Evolutionary conservation across 2,888 invertebrate species (phyloP), one percentile per base, ranked within the genome.

Genomic region (Chloroclysta siterata): DNA sequence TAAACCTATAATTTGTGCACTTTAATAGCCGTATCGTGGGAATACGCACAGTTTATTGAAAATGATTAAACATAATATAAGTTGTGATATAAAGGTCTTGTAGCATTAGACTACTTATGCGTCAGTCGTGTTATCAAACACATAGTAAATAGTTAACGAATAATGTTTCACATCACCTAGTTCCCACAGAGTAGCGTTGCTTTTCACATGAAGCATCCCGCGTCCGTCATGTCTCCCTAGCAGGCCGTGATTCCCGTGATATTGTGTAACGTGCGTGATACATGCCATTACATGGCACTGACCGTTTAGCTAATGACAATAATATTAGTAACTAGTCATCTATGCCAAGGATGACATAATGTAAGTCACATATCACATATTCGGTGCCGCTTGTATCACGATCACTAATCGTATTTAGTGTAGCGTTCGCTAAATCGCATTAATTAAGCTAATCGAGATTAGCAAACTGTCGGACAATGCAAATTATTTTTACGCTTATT

Each of bases 131-230:
- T 77, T 65, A 76, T 75, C 69, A 71, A 70, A 72, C 63, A 72
- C 64, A 70, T 63, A 72, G 65, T 69, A 68, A 69, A 70, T 76
- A 69, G 69, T 72, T 72, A 75, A 66, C 70, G 54, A 69, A 71
- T 71, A 69, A 71, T 70, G 71, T 66, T 79, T 78, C 75, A 76
- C 76, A 78, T 75, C 79, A 77, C 79, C 83, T 77, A 82, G 82
- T 88, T 88, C 87, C 83, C 88, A 88, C 85, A 80, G 69, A 65
- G 66, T 62, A 73, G 73, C 70, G 73, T 75, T 73, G 77, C 73
- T 80, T 84, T 88, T 88, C 88, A 84, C 88, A 88, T 86, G 50
- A 51, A 82, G 71, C 71, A 72, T 72, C 78, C 17, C 72, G 77
- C 74, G 76, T 78, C 58, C 55, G 28, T 54, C 54, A 56, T 53